These are phyloP conservation scores for Neotoma lepida DNA, from an alignment of 2,113 vertebrate genomes.

Conservation along the genomic window DNA sequence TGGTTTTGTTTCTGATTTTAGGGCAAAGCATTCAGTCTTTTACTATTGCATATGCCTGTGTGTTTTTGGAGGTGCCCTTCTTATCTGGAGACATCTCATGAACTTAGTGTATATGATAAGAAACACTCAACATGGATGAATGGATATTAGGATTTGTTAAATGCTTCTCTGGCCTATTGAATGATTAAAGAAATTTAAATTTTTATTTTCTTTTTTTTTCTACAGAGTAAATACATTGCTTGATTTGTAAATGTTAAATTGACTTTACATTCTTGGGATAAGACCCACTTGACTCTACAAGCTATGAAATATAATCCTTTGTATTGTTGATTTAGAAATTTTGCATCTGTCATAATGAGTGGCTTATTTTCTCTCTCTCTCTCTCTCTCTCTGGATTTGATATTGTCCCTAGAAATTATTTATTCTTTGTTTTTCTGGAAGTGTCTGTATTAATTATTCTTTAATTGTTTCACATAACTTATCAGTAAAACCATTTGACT, in stretches of 20 bases:
- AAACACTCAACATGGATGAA: background rate
- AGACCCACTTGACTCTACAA: background rate
- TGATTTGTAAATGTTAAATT: background rate
- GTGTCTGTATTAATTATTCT: background rate
- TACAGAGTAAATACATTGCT: background rate
- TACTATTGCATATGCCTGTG: background rate
- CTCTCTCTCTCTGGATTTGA: background rate
- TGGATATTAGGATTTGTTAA: background rate
- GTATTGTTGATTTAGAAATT: conserved; percentile 5
- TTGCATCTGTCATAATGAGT: background rate
- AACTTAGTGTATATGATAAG: background rate
- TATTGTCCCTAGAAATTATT: background rate
- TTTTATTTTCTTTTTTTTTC: background rate
- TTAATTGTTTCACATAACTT: conserved; percentile 9
- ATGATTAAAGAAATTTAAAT: background rate
- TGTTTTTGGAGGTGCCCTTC: background rate
- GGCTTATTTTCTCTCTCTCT: background rate
- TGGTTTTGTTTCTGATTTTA: background rate
- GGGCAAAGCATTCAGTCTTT: background rate
- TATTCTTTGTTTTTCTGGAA: background rate
- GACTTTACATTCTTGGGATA: background rate
- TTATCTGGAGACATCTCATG: background rate
- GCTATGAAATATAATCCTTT: background rate
- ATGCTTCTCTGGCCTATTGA: background rate
- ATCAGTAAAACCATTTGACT: background rate